phyloP scores from a whole-genome alignment of 2,113 vertebrate genomes.

The Casuarius casuarius region DNA sequence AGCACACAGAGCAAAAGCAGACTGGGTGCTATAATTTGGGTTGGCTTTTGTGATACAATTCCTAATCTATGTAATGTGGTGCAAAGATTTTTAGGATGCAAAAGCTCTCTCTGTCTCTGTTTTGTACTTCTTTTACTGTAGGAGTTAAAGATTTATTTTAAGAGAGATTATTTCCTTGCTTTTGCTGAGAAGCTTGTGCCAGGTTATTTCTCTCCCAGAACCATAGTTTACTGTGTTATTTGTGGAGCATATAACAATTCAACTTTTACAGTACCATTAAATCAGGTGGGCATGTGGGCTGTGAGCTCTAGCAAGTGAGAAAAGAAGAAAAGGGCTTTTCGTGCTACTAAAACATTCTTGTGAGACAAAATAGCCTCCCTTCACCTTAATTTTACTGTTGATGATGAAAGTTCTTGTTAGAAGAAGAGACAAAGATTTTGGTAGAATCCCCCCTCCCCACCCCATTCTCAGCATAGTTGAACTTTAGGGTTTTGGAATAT shows the following conservation, averaged over 20 bases:
- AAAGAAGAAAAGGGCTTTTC: background rate
- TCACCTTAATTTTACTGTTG: background rate
- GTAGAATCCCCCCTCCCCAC: background rate
- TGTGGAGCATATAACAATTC: constrained; percentile 7
- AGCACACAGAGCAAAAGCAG: background rate
- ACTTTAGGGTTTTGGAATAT: background rate
- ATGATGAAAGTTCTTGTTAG: background rate
- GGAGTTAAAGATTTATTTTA: constrained; percentile 1
- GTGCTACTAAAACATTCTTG: background rate
- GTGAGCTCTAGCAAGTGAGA: background rate
- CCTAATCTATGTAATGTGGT: background rate
- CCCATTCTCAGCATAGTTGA: rapidly evolving
- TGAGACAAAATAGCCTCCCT: background rate
- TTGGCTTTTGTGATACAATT: background rate
- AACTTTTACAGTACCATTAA: constrained; percentile 27
- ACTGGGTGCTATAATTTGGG: background rate
- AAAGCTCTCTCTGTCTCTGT: background rate
- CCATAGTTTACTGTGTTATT: constrained; percentile 18
- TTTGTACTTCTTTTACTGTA: background rate
- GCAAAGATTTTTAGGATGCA: background rate
- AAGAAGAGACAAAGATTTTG: background rate
- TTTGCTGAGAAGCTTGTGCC: constrained; percentile 34
- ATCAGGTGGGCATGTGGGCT: background rate
- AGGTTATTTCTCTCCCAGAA: constrained; percentile 30
- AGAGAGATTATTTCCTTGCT: background rate